These are phyloP conservation scores for Julus scanicus DNA, from an alignment of 2,888 invertebrate species.

Conservation along the genomic window DNA sequence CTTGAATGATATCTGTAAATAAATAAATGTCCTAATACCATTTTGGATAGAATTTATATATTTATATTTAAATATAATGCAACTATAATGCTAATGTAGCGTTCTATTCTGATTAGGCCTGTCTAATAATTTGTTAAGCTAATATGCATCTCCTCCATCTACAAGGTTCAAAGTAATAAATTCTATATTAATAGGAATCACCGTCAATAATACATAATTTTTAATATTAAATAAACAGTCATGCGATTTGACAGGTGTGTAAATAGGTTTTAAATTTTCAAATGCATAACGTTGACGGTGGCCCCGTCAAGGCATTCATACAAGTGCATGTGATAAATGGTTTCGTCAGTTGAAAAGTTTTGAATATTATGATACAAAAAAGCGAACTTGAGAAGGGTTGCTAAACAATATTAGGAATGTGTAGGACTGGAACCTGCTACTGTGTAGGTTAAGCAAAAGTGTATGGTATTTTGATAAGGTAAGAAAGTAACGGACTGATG, in stretches of 20 bases:
- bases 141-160: too few species aligned
- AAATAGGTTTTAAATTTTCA: background rate
- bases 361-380: background rate
- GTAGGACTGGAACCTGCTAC: background rate
- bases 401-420: background rate
- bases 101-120: too few species aligned
- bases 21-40: too few species aligned
- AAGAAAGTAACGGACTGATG: background rate
- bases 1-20: too few species aligned
- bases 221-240: background rate
- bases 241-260: constrained; percentile 25
- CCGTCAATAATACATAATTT: background rate
- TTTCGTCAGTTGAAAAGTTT: constrained; percentile 15
- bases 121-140: too few species aligned
- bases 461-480: background rate
- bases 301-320: background rate
- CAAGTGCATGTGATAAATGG: background rate
- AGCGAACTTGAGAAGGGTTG: constrained; percentile 3
- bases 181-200: background rate
- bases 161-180: background rate
- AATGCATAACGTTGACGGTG: constrained; percentile 20
- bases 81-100: too few species aligned
- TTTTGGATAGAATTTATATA: too few species aligned
- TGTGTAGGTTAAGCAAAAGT: background rate
- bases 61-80: too few species aligned